Evolutionary conservation across 2,113 vertebrate genomes (phyloP).

Genomic region (Syrrhaptes paradoxus): DNA sequence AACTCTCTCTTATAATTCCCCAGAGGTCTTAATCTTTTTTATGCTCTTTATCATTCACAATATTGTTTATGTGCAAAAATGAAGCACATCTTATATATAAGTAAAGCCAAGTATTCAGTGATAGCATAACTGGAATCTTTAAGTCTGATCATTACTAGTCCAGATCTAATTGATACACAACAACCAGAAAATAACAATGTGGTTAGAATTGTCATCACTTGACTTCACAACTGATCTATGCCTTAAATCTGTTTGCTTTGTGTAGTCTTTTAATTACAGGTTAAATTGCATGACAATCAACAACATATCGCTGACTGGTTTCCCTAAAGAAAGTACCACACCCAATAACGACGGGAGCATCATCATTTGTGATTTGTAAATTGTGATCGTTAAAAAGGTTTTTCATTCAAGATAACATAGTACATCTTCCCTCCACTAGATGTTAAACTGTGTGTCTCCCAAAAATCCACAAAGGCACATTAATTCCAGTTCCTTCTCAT

Average conservation of each 20-base stretch:
- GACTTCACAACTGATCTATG: not conserved
- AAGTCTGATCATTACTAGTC: not conserved
- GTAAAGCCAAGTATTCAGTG: not conserved
- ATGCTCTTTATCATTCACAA: not conserved
- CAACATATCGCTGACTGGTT: not conserved
- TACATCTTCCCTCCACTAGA: not conserved
- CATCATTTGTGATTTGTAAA: not conserved
- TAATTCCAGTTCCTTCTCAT: not conserved
- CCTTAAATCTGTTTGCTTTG: not conserved
- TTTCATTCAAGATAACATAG: not conserved
- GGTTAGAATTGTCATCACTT: not conserved
- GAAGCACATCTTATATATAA: not conserved
- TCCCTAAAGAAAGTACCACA: not conserved
- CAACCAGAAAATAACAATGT: not conserved
- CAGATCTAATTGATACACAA: not conserved
- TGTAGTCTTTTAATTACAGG: not conserved
- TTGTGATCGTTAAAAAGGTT: not conserved
- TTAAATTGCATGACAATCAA: not conserved
- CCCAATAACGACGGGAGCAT: not conserved
- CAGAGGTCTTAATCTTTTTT: not conserved
- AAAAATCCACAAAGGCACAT: not conserved
- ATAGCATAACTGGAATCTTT: not conserved
- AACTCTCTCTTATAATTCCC: not conserved
- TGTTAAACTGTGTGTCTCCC: not conserved
- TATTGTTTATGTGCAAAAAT: not conserved